Evolutionary conservation across 2,113 vertebrate species (phyloP).

Genomic region (Calidris pugnax): DNA sequence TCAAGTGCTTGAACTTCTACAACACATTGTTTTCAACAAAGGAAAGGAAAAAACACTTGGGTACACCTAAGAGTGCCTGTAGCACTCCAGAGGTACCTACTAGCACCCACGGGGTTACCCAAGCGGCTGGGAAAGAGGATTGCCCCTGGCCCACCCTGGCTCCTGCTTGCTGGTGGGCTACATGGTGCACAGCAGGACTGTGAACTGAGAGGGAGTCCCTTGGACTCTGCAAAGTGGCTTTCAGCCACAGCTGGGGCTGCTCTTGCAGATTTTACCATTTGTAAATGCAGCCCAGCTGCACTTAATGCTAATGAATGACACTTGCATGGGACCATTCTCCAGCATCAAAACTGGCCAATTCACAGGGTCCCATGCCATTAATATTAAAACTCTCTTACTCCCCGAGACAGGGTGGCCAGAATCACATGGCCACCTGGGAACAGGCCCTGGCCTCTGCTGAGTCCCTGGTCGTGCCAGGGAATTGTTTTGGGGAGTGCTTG

Average conservation of each 20-base stretch:
- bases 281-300: background rate
- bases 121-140: background rate
- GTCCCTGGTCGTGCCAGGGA: background rate
- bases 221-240: background rate
- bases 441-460: background rate
- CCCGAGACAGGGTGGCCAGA: constrained; percentile 19
- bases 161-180: background rate
- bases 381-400: background rate
- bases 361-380: background rate
- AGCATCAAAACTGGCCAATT: background rate
- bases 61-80: background rate
- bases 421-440: background rate
- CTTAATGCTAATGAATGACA: constrained; percentile 31
- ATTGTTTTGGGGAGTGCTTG: constrained; percentile 23
- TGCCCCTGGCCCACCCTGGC: fast-evolving
- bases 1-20: background rate
- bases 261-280: background rate
- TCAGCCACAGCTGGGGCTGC: background rate
- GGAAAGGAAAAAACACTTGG: background rate
- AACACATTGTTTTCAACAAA: background rate
- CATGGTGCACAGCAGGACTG: background rate
- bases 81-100: background rate
- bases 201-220: background rate
- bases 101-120: background rate
- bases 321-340: background rate